Percentiles rank a stretch among this genome's conserved stretches.
These are phyloP conservation scores for Euleptes europaea DNA, from an alignment of 2,113 vertebrate species.

Conservation along the genomic window DNA sequence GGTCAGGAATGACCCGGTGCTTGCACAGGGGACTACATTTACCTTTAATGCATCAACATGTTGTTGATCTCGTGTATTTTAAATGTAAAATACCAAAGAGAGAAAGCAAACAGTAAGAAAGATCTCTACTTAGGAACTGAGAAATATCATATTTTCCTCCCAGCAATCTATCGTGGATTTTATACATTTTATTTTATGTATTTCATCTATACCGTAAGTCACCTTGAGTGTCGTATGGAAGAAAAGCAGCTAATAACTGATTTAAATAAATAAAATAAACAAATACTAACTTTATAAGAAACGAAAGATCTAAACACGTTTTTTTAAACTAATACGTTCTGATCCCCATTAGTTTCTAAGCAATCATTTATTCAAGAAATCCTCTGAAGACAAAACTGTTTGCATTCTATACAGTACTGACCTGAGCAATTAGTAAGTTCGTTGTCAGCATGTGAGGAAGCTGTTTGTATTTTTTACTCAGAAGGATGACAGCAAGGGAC, in stretches of 20 bases:
- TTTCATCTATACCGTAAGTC: no score
- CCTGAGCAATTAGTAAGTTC: conserved; percentile 93
- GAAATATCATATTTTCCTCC: not conserved
- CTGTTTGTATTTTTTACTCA: conserved; percentile 90
- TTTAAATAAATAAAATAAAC: not conserved
- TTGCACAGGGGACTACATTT: no score
- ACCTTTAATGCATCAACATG: not conserved
- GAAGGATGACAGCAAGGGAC: conserved; percentile 87
- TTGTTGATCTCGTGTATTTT: not conserved
- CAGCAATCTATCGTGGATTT: no score
- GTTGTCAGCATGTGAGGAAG: conserved; percentile 90
- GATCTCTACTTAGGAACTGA: not conserved
- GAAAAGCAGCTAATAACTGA: no score
- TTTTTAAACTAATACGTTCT: not conserved
- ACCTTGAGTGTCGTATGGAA: no score
- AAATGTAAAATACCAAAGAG: not conserved
- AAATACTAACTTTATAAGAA: not conserved
- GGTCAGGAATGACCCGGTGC: no score
- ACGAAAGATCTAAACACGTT: not conserved
- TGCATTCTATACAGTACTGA: conserved; percentile 64
- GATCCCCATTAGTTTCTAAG: not conserved
- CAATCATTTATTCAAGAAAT: not conserved
- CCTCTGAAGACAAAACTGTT: not conserved
- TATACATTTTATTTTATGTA: no score
- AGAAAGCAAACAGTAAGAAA: not conserved